Conservation (phyloP, 2,797 vertebrate species). For the Platyrinchus mystaceus region DNA sequence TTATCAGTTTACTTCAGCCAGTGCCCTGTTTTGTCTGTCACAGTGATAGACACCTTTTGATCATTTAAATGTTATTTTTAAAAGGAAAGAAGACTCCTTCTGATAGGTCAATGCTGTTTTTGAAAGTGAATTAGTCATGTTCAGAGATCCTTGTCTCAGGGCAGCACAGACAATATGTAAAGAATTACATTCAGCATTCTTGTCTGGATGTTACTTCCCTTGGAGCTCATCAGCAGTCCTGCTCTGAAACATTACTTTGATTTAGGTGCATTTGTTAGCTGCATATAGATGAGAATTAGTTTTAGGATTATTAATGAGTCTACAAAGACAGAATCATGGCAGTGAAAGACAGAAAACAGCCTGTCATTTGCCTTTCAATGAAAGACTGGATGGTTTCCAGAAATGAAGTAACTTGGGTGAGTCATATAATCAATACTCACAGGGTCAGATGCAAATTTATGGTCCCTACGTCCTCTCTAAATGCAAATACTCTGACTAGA, state of each 20-base stretch:
- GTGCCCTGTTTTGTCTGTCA: not conserved
- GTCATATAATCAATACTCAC: not conserved
- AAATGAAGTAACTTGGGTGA: not conserved
- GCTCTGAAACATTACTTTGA: not conserved
- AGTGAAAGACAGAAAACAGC: slow-evolving; percentile 17
- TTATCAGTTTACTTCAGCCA: not conserved
- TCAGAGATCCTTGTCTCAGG: not conserved
- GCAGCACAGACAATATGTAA: not conserved
- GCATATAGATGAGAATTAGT: slow-evolving; percentile 18
- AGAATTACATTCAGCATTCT: not conserved
- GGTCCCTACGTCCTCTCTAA: not conserved
- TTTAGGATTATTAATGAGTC: slow-evolving; percentile 5
- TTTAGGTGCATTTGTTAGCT: slow-evolving; percentile 4
- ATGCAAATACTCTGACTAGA: not conserved
- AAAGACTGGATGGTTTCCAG: not conserved
- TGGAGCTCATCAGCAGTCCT: not conserved
- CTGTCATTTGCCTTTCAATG: not conserved
- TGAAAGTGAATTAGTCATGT: not conserved
- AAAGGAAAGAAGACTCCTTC: not conserved
- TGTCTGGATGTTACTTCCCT: not conserved
- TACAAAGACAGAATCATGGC: not conserved
- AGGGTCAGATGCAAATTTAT: slow-evolving; percentile 4
- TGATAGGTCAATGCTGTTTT: not conserved
- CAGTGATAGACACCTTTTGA: not conserved
- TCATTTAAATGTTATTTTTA: not conserved